Percentiles rank a stretch among this genome's conserved stretches.
Conservation (phyloP, 2,113 vertebrate species). For the Dendropsophus ebraccatus region DNA sequence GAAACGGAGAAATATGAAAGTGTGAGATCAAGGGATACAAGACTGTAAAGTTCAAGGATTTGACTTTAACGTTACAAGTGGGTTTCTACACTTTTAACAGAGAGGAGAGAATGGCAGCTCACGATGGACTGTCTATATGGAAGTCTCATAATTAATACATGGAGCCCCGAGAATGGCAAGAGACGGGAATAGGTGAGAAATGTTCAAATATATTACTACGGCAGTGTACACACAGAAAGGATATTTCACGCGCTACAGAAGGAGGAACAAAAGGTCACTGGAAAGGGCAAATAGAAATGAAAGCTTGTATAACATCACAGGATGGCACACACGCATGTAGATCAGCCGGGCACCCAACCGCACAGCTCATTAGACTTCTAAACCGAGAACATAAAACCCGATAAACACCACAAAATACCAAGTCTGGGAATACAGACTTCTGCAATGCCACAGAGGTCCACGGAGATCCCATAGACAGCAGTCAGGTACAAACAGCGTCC, state of each 20-base stretch:
- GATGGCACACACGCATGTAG: background rate
- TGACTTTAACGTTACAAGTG: background rate
- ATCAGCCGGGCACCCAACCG: background rate
- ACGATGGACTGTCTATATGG: background rate
- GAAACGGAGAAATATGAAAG: constrained; percentile 25
- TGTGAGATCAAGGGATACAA: constrained; percentile 4
- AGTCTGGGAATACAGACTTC: background rate
- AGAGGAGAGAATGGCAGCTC: background rate
- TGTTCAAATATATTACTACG: constrained; percentile 5
- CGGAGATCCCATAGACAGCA: background rate
- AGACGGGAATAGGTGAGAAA: background rate
- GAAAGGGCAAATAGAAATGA: constrained; percentile 3
- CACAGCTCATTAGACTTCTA: background rate
- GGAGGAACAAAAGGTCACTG: constrained; percentile 15
- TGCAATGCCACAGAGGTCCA: background rate
- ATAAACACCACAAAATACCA: background rate
- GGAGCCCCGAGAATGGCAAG: background rate
- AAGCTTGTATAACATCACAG: constrained; percentile 13
- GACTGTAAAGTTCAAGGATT: background rate
- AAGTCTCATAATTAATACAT: constrained; percentile 34
- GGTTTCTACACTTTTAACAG: background rate
- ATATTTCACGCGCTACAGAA: constrained; percentile 8
- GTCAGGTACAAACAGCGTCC: background rate
- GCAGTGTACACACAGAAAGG: constrained; percentile 13
- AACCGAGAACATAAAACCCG: background rate